Percentiles rank a stretch among this genome's conserved stretches.
Evolutionary conservation across 2,113 vertebrate genomes (phyloP).

Genomic region (Thymallus thymallus): DNA sequence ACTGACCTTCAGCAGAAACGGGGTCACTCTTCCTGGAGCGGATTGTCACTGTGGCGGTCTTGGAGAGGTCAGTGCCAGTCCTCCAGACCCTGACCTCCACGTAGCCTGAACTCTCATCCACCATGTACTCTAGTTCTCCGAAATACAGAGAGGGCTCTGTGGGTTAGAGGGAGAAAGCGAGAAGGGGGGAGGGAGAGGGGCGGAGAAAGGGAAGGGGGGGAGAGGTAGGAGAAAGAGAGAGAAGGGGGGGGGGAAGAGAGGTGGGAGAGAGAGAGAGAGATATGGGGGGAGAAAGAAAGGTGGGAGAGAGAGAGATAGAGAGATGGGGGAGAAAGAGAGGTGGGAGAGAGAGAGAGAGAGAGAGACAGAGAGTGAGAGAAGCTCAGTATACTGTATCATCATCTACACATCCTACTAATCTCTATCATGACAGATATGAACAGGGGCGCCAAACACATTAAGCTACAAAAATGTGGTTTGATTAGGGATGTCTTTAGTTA

Average conservation of each 20-base stretch:
- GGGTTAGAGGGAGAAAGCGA: conserved; percentile 2
- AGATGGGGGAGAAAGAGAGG: too few relatives aligned
- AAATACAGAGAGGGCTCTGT: conserved; percentile 82
- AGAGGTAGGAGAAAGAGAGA: not conserved
- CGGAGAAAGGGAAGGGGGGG: not conserved
- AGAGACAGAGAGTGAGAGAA: not conserved
- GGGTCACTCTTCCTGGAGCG: conserved; percentile 78
- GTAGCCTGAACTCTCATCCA: conserved; percentile 77
- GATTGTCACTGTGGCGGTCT: conserved; percentile 76
- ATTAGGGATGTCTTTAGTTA: not conserved
- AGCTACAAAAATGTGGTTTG: not conserved
- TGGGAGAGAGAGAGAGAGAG: not conserved
- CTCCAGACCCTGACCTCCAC: conserved; percentile 82
- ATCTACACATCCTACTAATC: not conserved
- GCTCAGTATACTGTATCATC: not conserved
- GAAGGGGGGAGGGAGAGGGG: not conserved
- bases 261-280: too few relatives aligned
- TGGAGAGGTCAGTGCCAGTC: conserved; percentile 82
- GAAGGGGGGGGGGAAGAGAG: not conserved
- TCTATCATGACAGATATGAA: not conserved
- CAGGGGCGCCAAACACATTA: not conserved
- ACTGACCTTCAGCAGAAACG: conserved; percentile 80
- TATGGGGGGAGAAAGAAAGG: not conserved
- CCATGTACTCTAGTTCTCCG: conserved; percentile 72
- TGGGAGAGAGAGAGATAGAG: not conserved